Evolutionary conservation across 2,113 vertebrate genomes (phyloP).

Genomic region (Caretta caretta): DNA sequence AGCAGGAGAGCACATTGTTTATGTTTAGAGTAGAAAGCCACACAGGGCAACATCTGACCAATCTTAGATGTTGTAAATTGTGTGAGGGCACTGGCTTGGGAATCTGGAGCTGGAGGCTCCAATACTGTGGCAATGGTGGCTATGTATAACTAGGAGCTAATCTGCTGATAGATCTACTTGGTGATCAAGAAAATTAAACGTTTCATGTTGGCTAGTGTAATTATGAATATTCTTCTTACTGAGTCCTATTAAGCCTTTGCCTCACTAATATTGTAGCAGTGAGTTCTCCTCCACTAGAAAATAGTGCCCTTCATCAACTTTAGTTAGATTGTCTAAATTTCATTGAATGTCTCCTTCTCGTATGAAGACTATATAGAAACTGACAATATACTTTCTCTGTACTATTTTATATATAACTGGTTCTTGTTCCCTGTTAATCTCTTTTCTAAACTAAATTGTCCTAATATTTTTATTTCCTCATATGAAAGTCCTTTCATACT

Average conservation of each 20-base stretch:
- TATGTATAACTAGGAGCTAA: not conserved
- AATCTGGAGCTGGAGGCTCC: not conserved
- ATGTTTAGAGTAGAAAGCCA: not conserved
- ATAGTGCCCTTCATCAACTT: not conserved
- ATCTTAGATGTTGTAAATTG: not conserved
- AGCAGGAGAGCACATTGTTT: not conserved
- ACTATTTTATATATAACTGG: not conserved
- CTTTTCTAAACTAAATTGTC: not conserved
- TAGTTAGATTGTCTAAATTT: not conserved
- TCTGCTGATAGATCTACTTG: not conserved
- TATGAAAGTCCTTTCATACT: not conserved
- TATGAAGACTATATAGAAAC: too few species aligned
- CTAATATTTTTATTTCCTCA: not conserved
- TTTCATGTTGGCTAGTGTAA: not conserved
- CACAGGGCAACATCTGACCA: not conserved
- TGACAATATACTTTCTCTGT: too few species aligned
- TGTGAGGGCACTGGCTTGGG: not conserved
- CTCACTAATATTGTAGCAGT: not conserved
- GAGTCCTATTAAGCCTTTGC: not conserved
- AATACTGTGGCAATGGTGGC: too few species aligned
- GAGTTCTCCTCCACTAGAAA: not conserved
- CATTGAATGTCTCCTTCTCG: not conserved
- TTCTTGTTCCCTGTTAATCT: not conserved
- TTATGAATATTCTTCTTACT: not conserved
- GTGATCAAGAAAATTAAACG: not conserved